phyloP scores from a whole-genome alignment of 2,113 vertebrate species.

The Scolopax mira region DNA sequence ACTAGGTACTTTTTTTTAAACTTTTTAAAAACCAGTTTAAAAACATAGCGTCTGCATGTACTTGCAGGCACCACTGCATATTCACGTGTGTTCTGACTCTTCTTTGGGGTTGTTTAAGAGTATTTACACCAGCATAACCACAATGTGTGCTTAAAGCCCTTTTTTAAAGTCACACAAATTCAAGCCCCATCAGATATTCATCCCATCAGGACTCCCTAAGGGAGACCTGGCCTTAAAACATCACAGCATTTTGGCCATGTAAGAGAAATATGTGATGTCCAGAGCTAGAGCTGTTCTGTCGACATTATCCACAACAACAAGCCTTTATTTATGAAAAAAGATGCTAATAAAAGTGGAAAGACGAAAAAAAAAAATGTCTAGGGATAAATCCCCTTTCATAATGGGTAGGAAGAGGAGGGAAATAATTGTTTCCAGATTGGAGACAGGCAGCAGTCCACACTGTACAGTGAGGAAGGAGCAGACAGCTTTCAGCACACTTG shows the following conservation, averaged over 20 bases:
- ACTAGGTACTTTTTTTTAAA: neutral
- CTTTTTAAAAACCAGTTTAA: neutral
- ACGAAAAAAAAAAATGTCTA: neutral
- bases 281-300: neutral
- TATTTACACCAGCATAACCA: neutral
- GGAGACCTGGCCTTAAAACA: neutral
- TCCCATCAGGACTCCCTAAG: neutral
- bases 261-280: neutral
- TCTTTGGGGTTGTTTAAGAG: neutral
- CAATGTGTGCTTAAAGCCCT: neutral
- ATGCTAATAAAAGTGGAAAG: neutral
- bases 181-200: neutral
- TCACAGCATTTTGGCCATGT: neutral
- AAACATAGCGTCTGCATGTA: neutral
- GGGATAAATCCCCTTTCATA: neutral
- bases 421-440: conserved; percentile 30
- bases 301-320: neutral
- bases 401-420: neutral
- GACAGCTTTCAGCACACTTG: neutral
- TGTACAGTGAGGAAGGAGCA: neutral
- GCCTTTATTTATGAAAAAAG: neutral
- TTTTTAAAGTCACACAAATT: neutral
- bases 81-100: neutral
- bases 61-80: neutral
- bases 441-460: neutral